Evolutionary conservation across 2,113 vertebrate genomes (phyloP), one percentile per base, ranked within the genome.

Genomic region (Heliornis fulica): DNA sequence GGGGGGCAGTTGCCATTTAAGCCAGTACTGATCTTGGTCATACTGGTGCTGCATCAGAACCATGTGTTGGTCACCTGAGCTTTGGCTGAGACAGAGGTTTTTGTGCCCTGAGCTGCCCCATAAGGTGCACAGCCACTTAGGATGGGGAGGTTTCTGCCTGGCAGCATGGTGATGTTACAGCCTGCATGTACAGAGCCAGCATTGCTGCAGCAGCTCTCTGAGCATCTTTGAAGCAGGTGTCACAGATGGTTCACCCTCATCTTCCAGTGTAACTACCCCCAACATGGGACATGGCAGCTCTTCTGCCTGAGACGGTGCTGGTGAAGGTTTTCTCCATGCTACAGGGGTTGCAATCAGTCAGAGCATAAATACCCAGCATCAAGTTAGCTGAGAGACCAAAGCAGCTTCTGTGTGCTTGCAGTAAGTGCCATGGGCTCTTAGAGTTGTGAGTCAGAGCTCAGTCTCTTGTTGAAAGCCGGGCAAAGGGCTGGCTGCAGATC

Each of bases 171-270:
- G 61, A 1, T 15, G 23, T n/a, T n/a, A 32, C 40, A 46, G 29
- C 57, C 66, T 26, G 16, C n/a, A 7, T 1, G 0, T 13, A 31
- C 0, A 1, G 53, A 46, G 59, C 45, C 5, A 7, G 34, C 15
- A 4, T 14, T 15, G 8, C 26, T 18, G 18, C n/a, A 8, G 50
- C 16, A 29, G 38, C 26, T 25, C 56, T 36, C 41, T 3, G 5
- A 19, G 15, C 38, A 10, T 28, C 48, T 34, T 68, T 17, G 51
- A 29, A 63, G 61, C 18, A 70, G 50, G 66, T 4, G 14, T 41
- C 40, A 13, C 83, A 74, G 80, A 26, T n/a, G n/a, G 38, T n/a
- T 34, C 66, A 41, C 5, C 53, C 34, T 59, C 63, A 4, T 17
- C 34, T 78, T 17, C 31, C 43, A 26, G 1, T 7, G 50, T 16